Base-by-base conservation (phyloP, 2,113 vertebrate species). In the Callithrix jacchus region DNA sequence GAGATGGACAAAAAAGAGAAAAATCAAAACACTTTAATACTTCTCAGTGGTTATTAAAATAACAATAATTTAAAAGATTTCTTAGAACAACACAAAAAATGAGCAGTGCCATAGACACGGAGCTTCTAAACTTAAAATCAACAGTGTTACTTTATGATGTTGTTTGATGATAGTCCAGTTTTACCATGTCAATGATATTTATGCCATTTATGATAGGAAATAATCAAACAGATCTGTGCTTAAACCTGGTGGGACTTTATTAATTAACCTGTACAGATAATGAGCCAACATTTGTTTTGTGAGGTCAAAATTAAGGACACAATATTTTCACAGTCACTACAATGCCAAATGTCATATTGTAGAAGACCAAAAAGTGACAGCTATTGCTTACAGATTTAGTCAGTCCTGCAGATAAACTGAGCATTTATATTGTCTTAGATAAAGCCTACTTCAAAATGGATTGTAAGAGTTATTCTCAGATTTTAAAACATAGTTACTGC, bases 401-500 rank as follows among this genome's bases (percentile, higher is more conserved):
- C 23, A 95, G 11, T 74, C 30, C 13, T 56, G 1, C 30, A 84
- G 81, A 66, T 47, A 91, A 92, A 90, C 40, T 30, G 66, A 54
- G 91, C 35, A 40, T 87, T 66, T 56, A 83, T 3, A 30, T 30
- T 27, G 66, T 73, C 80, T 94, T 68, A 80, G 17, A 64, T 71
- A 84, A 87, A 73, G 82, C 7, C 30, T 84, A 91, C 35, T 88
- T 95, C 40, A 85, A 91, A 91, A 82, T 73, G 30, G 27, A 87
- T 20, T 52, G 21, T 80, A 56, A 83, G 16, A 18, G 16, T 95
- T 90, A 76, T 61, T 77, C 45, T 95, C 40, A 80, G 14, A 17
- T 84, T 93, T 96, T 70, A 93, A 95, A 95, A 77, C 16, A 66
- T n/a, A 96, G 93, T 18, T 27, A 84, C 32, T 84, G 47, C 30